Evolutionary conservation across 2,888 invertebrate genomes (phyloP).

Genomic region (Venustoraphidia nigricollis): DNA sequence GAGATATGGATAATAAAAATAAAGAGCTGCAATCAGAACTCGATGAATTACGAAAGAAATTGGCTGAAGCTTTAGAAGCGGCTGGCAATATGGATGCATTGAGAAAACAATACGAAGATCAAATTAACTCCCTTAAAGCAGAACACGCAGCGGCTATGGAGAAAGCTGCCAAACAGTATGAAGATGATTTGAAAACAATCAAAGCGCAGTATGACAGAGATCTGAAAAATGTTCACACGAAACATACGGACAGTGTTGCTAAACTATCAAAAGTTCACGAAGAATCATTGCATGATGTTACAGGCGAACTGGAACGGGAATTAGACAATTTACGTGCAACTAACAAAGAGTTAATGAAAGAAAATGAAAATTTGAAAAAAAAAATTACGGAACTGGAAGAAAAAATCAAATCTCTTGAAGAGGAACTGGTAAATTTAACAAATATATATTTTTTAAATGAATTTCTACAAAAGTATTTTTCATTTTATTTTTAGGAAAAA

Average conservation of each 20-base stretch:
- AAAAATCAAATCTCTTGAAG: conserved; percentile 24
- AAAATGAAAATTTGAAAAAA: background rate
- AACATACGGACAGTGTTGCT: conserved; percentile 37
- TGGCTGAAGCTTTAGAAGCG: conserved; percentile 21
- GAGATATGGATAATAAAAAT: conserved; percentile 22
- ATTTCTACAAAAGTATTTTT: too few species aligned
- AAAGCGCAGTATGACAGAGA: conserved; percentile 38
- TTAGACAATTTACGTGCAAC: background rate
- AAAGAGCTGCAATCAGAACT: conserved; percentile 26
- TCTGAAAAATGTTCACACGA: conserved; percentile 33
- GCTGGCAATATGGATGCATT: conserved; percentile 19
- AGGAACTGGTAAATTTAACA: conserved; percentile 20
- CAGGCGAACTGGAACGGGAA: conserved; percentile 30
- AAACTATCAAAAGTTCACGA: conserved; percentile 37
- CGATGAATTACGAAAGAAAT: conserved; percentile 20
- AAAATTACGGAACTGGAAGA: conserved; percentile 16
- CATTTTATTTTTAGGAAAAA: too few species aligned
- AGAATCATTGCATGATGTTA: conserved; percentile 31
- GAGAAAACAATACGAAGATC: conserved; percentile 20
- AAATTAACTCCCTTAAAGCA: conserved; percentile 19
- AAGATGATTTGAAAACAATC: conserved; percentile 18
- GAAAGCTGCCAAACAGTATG: conserved; percentile 20
- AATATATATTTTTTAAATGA: conserved; percentile 24
- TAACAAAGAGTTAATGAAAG: background rate
- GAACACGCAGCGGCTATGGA: conserved; percentile 22